These are phyloP conservation scores for Diarsia rubi DNA, from an alignment of 2,888 invertebrate genomes.

Conservation along the genomic window DNA sequence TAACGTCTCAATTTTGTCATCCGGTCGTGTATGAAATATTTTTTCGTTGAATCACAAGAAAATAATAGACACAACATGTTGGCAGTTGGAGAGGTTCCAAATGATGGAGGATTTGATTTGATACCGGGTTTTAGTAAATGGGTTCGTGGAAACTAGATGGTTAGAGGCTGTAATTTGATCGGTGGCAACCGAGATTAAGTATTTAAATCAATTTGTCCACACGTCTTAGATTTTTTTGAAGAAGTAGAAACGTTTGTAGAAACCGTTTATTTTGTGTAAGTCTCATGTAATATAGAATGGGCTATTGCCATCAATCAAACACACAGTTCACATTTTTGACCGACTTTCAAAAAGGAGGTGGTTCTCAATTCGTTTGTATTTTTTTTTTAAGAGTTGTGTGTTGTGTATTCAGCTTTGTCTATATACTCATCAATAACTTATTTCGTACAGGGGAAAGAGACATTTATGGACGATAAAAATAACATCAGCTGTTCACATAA, in stretches of 20 bases:
- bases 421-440: no score
- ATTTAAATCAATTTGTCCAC: neutral
- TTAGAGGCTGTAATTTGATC: conserved; percentile 50
- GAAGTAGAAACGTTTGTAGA: neutral
- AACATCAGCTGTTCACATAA: no score
- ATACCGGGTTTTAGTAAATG: conserved; percentile 54
- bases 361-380: no score
- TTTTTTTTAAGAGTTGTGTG: no score
- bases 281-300: no score
- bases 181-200: conserved; percentile 15
- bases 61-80: conserved; percentile 41
- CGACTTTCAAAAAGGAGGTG: no score
- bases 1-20: conserved; percentile 54
- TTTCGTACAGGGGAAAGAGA: no score
- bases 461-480: no score
- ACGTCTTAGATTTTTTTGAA: neutral
- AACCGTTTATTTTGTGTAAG: no score
- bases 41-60: conserved; percentile 58
- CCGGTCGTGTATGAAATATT: conserved; percentile 45
- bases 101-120: conserved; percentile 39
- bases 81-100: conserved; percentile 52
- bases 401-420: no score
- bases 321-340: no score
- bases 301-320: no score
- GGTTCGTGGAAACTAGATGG: conserved; percentile 34